Base-by-base conservation (phyloP, 2,113 vertebrate genomes). In the Brachyistius frenatus region DNA sequence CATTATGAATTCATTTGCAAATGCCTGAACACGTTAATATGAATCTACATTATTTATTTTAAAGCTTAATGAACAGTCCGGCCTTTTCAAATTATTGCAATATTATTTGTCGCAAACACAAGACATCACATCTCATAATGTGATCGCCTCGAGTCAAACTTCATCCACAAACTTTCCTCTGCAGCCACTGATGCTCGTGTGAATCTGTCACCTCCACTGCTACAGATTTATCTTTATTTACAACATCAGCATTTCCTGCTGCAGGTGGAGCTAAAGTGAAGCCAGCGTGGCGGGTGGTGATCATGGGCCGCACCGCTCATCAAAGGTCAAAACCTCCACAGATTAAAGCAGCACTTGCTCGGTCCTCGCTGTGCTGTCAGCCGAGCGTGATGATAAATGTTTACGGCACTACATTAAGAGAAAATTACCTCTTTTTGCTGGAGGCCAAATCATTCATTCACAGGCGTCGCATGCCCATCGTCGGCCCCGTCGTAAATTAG, bases 371-470 rank as follows among this genome's bases (percentile, higher is more conserved):
- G 65, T 60, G 30, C 74, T 57, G 75, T 87, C 85, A 74, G 67
- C 88, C 58, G 76, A 66, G 78, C 57, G 33, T 66, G 78, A 87
- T 92, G 91, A 92, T 89, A 83, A 86, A 92, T 89, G 89, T 92
- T 93, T 87, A 91, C 79, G 65, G 90, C 91, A 80, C 89, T 88
- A 80, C 91, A 91, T 92, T 91, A 92, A 87, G 84, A 86, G 78
- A 80, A 88, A 92, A 92, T 93, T 86, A 91, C 86, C 89, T 88
- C 81, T 86, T 85, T 91, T 87, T 88, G 72, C 88, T 69, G 44
- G 86, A 85, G 86, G 89, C 89, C 76, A 60, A 80, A 91, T 90
- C 88, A 78, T 90, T 92, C 88, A 91, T 89, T 88, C 81, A 53
- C 77, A 46, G 73, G 66, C 61, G 54, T 62, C 66, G 80, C 76